A percentile compares a stretch with the other conserved stretches of the same genome.
Conservation (phyloP, 2,888 invertebrate species). For the Koerneria pararmatus region DNA sequence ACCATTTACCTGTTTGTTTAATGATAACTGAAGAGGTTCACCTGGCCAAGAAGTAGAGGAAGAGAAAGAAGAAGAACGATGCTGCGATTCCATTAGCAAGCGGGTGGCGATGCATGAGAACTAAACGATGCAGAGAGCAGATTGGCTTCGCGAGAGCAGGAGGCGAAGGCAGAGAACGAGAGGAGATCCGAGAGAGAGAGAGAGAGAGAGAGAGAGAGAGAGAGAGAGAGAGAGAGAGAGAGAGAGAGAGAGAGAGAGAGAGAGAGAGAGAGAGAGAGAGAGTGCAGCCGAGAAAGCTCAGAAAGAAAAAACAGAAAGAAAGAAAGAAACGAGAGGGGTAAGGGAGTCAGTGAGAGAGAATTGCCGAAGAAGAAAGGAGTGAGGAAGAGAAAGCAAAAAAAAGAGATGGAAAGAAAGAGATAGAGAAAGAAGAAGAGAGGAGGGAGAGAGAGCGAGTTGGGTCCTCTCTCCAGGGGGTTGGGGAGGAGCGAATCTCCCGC, state of each 20-base stretch:
- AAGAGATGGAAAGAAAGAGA: not conserved
- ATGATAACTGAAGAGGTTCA: too few species aligned
- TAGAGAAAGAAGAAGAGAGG: not conserved
- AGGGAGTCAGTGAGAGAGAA: too few species aligned
- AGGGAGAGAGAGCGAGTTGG: not conserved
- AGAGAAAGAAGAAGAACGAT: constrained; percentile 39
- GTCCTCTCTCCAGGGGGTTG: not conserved
- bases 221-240: not conserved
- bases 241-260: not conserved
- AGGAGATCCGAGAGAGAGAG: not conserved
- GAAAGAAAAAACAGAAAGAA: not conserved
- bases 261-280: not conserved
- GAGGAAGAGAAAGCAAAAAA: not conserved
- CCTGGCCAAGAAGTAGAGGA: constrained; percentile 40
- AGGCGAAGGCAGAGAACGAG: not conserved
- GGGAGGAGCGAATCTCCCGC: too few species aligned
- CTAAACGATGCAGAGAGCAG: too few species aligned
- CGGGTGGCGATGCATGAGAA: constrained; percentile 36
- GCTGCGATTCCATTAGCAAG: constrained; percentile 42
- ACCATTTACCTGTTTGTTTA: too few species aligned
- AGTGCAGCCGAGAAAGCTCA: not conserved
- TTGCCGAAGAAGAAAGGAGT: too few species aligned
- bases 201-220: not conserved
- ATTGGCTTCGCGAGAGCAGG: not conserved
- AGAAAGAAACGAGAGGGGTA: too few species aligned